A percentile compares a stretch with the other conserved stretches of the same genome.
phyloP scores from a whole-genome alignment of 1,140 invertebrate species.

The Latrodectus geometricus region DNA sequence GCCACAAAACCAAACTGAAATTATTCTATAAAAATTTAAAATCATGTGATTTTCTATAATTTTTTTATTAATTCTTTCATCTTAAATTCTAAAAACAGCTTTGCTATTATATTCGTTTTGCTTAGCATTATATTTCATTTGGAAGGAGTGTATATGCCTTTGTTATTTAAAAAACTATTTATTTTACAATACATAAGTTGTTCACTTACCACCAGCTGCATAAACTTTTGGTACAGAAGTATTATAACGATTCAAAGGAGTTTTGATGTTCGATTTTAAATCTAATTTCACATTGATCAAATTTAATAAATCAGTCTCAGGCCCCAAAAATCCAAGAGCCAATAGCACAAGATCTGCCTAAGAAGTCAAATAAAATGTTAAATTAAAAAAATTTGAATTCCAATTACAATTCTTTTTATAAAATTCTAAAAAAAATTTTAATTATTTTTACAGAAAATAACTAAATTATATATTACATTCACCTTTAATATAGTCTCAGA shows the following conservation, averaged over 20 bases:
- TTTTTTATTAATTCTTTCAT: too few relatives aligned
- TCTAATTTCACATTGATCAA: constrained; percentile 88
- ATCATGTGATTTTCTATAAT: too few relatives aligned
- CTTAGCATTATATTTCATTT: too few relatives aligned
- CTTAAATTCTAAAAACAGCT: too few relatives aligned
- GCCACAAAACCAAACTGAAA: too few relatives aligned
- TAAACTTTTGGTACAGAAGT: constrained; percentile 90
- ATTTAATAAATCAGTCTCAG: constrained; percentile 88
- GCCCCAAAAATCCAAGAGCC: constrained; percentile 98
- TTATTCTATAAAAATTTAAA: too few relatives aligned
- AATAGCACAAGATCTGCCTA: constrained; percentile 92
- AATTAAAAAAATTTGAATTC: not conserved
- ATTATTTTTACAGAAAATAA: not conserved
- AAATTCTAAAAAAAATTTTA: not conserved
- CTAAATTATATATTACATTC: not conserved
- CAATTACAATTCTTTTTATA: not conserved
- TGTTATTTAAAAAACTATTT: too few relatives aligned
- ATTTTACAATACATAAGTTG: too few relatives aligned
- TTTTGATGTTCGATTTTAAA: constrained; percentile 91
- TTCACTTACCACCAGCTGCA: constrained; percentile 88
- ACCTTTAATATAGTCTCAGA: constrained; percentile 76
- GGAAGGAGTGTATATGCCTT: too few relatives aligned
- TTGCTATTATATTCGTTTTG: too few relatives aligned
- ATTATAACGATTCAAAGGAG: constrained; percentile 79
- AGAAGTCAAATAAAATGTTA: constrained; percentile 11